These are phyloP conservation scores for Phycodurus eques DNA, from an alignment of 2,113 vertebrate genomes.

Conservation along the genomic window DNA sequence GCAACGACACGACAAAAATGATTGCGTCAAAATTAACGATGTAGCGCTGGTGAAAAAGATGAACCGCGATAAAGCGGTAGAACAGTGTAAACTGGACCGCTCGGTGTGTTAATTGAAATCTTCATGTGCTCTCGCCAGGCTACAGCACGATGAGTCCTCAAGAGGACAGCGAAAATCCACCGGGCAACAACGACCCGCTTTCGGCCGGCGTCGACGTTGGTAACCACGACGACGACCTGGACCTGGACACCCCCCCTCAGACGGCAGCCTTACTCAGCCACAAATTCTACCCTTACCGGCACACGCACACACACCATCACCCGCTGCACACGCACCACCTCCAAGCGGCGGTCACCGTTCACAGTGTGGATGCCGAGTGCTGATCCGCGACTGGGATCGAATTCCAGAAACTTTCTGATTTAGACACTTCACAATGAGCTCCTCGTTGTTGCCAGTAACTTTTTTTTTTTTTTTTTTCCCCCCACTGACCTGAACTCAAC, in stretches of 20 bases:
- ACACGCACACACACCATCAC: conserved; percentile 83
- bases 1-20: too few relatives aligned
- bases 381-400: conserved; percentile 60
- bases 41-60: not conserved
- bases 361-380: conserved; percentile 94
- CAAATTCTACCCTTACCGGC: conserved; percentile 90
- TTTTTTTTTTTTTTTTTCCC: not conserved
- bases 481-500: not conserved
- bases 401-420: conserved; percentile 2
- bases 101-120: not conserved
- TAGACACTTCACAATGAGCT: conserved; percentile 3
- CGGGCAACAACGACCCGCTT: conserved; percentile 89
- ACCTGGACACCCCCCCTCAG: conserved; percentile 91
- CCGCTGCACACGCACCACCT: conserved; percentile 86
- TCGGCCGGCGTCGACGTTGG: conserved; percentile 91
- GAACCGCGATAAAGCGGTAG: not conserved
- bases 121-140: conserved; percentile 65
- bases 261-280: conserved; percentile 93
- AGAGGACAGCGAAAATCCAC: conserved; percentile 97
- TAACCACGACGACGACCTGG: conserved; percentile 92
- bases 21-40: not conserved
- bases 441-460: not conserved
- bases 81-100: not conserved
- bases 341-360: conserved; percentile 94
- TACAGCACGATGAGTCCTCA: conserved; percentile 99